Evolutionary conservation across 2,797 vertebrate species (phyloP).

Genomic region (Pelodytes ibericus): DNA sequence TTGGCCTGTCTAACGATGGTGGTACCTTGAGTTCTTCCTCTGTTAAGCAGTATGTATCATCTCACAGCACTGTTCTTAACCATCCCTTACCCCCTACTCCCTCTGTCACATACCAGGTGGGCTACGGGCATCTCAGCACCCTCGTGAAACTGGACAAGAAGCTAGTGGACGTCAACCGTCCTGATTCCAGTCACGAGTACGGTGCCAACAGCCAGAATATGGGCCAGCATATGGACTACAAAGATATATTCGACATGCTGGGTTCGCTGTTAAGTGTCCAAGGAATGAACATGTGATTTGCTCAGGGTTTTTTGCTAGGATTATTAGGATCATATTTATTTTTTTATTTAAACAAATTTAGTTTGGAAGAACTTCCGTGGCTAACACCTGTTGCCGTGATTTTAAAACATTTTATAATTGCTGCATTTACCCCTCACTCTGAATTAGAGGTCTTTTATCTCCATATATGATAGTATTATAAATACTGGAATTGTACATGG

Average conservation of each 20-base stretch:
- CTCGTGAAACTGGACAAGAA: constrained; percentile 93
- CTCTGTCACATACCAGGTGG: constrained; percentile 98
- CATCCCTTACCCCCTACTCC: constrained; percentile 87
- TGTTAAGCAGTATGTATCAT: constrained; percentile 93
- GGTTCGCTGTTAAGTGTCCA: constrained; percentile 95
- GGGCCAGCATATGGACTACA: constrained; percentile 90
- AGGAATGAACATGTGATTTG: constrained; percentile 89
- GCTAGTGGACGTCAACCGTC: constrained; percentile 92
- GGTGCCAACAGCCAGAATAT: too few species aligned
- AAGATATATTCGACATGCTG: constrained; percentile 96
- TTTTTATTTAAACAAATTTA: constrained; percentile 77
- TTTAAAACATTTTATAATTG: constrained; percentile 81
- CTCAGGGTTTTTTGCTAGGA: constrained; percentile 66
- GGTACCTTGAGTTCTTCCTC: constrained; percentile 83
- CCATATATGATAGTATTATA: constrained; percentile 87
- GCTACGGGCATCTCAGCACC: constrained; percentile 98
- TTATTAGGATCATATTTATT: constrained; percentile 56
- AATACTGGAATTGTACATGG: constrained; percentile 82
- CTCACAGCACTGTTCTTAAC: constrained; percentile 94
- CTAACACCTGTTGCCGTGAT: constrained; percentile 69
- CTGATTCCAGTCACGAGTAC: constrained; percentile 84
- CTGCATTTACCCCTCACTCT: constrained; percentile 88
- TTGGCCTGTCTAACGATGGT: constrained; percentile 77
- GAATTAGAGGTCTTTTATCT: constrained; percentile 80
- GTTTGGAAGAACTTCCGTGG: constrained; percentile 77